phyloP scores from a whole-genome alignment of 2,797 vertebrate species.

The Brotula barbata region DNA sequence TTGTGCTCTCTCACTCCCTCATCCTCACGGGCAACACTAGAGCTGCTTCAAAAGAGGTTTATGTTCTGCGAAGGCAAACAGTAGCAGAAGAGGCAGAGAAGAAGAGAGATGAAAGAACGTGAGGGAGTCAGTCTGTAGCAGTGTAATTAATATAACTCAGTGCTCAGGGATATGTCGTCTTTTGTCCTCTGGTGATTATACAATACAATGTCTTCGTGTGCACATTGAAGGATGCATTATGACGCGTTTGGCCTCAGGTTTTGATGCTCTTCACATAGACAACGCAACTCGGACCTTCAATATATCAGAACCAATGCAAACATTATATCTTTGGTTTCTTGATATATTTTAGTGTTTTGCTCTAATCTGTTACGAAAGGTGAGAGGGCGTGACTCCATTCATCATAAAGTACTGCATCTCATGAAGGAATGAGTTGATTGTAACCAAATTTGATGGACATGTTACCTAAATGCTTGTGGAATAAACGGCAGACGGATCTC shows the following conservation, averaged over 20 bases:
- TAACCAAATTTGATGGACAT: too few species aligned
- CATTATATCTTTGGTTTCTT: too few species aligned
- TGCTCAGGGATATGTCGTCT: neutral
- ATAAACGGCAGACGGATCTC: too few species aligned
- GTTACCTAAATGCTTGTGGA: too few species aligned
- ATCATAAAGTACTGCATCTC: too few species aligned
- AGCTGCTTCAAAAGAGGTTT: neutral
- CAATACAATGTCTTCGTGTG: neutral
- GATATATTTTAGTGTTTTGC: too few species aligned
- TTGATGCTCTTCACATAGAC: too few species aligned
- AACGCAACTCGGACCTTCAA: too few species aligned
- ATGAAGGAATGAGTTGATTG: too few species aligned
- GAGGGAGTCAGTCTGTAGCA: neutral
- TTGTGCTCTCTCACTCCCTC: neutral
- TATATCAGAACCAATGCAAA: too few species aligned
- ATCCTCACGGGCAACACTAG: neutral
- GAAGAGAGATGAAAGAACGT: neutral
- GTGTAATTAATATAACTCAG: slow-evolving; percentile 13
- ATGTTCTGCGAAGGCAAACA: slow-evolving; percentile 2
- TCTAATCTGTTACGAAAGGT: too few species aligned
- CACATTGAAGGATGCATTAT: neutral
- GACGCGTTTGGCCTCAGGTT: neutral
- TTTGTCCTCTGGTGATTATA: slow-evolving; percentile 3
- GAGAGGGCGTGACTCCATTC: too few species aligned
- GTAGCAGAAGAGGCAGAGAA: neutral